Percentiles rank a stretch among this genome's conserved stretches.
Conservation (phyloP, 1,140 invertebrate species). For the Cydia amplana region DNA sequence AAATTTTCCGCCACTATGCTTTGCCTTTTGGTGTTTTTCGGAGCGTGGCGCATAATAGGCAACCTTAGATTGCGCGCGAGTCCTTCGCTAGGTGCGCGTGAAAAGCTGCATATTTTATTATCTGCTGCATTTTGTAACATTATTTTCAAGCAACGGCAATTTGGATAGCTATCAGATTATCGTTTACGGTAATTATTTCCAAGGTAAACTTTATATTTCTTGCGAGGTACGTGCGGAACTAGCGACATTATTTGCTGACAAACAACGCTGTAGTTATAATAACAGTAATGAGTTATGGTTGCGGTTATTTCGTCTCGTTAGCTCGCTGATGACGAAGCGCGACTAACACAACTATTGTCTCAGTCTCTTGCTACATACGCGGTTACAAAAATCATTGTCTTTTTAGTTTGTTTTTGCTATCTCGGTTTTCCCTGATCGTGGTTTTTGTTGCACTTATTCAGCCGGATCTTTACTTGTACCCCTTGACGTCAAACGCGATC, state of each 20-base stretch:
- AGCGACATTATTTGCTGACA: slow-evolving; percentile 27
- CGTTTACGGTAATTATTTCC: slow-evolving; percentile 46
- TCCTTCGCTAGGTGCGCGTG: slow-evolving; percentile 68
- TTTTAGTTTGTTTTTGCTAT: slow-evolving; percentile 26
- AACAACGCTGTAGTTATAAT: slow-evolving; percentile 23
- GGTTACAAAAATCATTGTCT: slow-evolving; percentile 31
- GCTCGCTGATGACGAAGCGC: slow-evolving; percentile 24
- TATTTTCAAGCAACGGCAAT: slow-evolving; percentile 45
- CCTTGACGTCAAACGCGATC: slow-evolving; percentile 11
- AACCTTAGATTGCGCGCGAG: slow-evolving; percentile 76
- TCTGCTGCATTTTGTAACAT: slow-evolving; percentile 57
- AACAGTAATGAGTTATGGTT: slow-evolving; percentile 30
- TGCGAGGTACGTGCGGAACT: slow-evolving; percentile 20
- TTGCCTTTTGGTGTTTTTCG: slow-evolving; percentile 76
- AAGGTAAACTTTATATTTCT: slow-evolving; percentile 43
- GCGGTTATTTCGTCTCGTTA: slow-evolving; percentile 32
- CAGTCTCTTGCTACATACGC: slow-evolving; percentile 29
- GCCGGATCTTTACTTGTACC: slow-evolving; percentile 25
- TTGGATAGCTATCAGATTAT: slow-evolving; percentile 49
- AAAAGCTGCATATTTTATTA: slow-evolving; percentile 73
- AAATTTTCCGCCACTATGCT: slow-evolving; percentile 73
- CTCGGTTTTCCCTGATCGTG: slow-evolving; percentile 22
- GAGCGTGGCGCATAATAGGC: slow-evolving; percentile 78
- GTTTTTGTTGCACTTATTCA: slow-evolving; percentile 28
- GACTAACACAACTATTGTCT: slow-evolving; percentile 32